A percentile compares a stretch with the other conserved stretches of the same genome.
Evolutionary conservation across 2,113 vertebrate genomes (phyloP).

Genomic region (Cebus imitator): DNA sequence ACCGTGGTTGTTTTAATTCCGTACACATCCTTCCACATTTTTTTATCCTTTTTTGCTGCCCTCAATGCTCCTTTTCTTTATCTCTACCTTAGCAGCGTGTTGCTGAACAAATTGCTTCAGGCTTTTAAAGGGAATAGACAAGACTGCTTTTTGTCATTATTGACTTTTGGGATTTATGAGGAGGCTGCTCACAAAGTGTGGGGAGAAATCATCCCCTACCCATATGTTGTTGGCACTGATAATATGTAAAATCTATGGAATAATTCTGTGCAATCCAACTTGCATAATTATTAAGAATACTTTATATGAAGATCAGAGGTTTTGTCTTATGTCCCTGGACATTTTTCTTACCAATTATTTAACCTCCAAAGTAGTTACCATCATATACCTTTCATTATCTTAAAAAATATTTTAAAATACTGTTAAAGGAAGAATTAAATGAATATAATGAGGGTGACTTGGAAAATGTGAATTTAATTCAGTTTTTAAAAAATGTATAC

Average conservation of each 20-base stretch:
- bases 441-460: not conserved
- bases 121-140: constrained; percentile 57
- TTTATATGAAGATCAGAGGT: not conserved
- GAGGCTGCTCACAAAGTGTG: constrained; percentile 45
- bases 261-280: not conserved
- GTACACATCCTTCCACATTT: constrained; percentile 21
- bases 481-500: not conserved
- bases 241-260: not conserved
- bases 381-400: not conserved
- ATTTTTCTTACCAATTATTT: constrained; percentile 13
- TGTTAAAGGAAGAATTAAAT: constrained; percentile 11
- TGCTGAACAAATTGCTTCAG: constrained; percentile 70
- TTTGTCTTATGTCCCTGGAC: not conserved
- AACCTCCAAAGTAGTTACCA: not conserved
- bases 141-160: constrained; percentile 65
- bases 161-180: constrained; percentile 64
- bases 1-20: constrained; percentile 12
- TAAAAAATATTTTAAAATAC: constrained; percentile 3
- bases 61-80: constrained; percentile 60
- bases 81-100: constrained; percentile 47
- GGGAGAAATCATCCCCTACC: constrained; percentile 46
- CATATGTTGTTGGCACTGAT: constrained; percentile 49
- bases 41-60: constrained; percentile 12
- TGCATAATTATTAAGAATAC: not conserved
- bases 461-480: not conserved